Conservation (phyloP, 2,113 vertebrate genomes). For the Anser cygnoides region DNA sequence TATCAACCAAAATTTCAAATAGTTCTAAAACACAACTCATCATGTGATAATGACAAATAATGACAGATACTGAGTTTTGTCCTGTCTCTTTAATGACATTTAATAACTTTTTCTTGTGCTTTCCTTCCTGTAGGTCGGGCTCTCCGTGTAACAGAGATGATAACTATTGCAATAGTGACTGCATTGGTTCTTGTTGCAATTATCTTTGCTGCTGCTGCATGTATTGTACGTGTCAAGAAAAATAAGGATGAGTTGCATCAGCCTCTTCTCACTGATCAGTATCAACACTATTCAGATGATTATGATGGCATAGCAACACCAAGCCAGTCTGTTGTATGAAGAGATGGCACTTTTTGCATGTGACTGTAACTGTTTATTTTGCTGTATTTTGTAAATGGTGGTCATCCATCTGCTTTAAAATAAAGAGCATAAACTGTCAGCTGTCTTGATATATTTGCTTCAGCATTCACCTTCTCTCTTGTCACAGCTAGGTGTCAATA, state of each 20-base stretch:
- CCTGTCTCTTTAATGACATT: not conserved
- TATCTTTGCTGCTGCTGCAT: conserved; percentile 83
- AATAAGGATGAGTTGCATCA: conserved; percentile 83
- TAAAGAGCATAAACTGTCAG: conserved; percentile 48
- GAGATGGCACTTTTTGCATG: not conserved
- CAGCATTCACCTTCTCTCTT: not conserved
- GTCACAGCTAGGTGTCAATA: not conserved
- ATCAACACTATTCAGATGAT: conserved; percentile 91
- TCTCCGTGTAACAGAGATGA: conserved; percentile 87
- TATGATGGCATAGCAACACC: conserved; percentile 80
- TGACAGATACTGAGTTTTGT: not conserved
- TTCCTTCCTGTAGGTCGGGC: conserved; percentile 73
- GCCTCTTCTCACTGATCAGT: conserved; percentile 90
- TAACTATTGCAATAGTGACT: conserved; percentile 86
- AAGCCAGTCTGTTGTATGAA: conserved; percentile 86
- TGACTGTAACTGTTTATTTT: conserved; percentile 8
- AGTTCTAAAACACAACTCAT: not conserved
- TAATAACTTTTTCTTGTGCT: not conserved
- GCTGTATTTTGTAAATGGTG: conserved; percentile 30
- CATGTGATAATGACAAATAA: not conserved
- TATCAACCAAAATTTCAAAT: not conserved
- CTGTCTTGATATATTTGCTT: not conserved
- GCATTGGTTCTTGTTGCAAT: conserved; percentile 85
- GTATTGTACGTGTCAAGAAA: conserved; percentile 77
- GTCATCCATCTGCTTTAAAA: conserved; percentile 24